These are phyloP conservation scores for Cistogaster globosa DNA, from an alignment of 2,888 invertebrate species.

Conservation along the genomic window DNA sequence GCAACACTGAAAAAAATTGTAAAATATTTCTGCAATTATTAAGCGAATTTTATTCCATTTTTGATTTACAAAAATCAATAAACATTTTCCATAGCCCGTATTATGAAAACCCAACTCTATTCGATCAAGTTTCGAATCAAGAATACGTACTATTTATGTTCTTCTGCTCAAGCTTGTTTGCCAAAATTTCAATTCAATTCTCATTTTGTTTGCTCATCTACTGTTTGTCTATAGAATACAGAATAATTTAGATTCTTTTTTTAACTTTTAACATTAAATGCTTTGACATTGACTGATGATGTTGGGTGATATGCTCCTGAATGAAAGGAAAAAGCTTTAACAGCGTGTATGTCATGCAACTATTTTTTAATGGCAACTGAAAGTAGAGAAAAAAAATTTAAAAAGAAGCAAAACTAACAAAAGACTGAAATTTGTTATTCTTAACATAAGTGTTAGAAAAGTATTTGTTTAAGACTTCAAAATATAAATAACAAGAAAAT, in stretches of 20 bases:
- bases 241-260: slow-evolving; percentile 35
- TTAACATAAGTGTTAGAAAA: slow-evolving; percentile 67
- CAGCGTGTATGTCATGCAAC: slow-evolving; percentile 30
- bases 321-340: slow-evolving; percentile 36
- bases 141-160: too few species aligned
- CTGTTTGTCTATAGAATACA: slow-evolving; percentile 1
- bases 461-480: slow-evolving; percentile 66
- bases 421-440: slow-evolving; percentile 64
- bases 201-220: background rate
- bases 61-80: too few species aligned
- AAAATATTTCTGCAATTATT: too few species aligned
- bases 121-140: too few species aligned
- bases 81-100: too few species aligned
- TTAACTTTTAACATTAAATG: slow-evolving; percentile 70
- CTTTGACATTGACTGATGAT: slow-evolving; percentile 72
- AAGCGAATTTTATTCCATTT: too few species aligned
- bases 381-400: slow-evolving; percentile 14
- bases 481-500: slow-evolving; percentile 29
- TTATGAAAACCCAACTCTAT: too few species aligned
- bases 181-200: background rate
- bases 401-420: slow-evolving; percentile 6
- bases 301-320: slow-evolving; percentile 47
- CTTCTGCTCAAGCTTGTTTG: too few species aligned
- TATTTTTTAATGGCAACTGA: background rate
- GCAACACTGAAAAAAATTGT: too few species aligned